These are phyloP conservation scores for Proisotoma minuta DNA, from an alignment of 2,888 invertebrate species.

Conservation along the genomic window DNA sequence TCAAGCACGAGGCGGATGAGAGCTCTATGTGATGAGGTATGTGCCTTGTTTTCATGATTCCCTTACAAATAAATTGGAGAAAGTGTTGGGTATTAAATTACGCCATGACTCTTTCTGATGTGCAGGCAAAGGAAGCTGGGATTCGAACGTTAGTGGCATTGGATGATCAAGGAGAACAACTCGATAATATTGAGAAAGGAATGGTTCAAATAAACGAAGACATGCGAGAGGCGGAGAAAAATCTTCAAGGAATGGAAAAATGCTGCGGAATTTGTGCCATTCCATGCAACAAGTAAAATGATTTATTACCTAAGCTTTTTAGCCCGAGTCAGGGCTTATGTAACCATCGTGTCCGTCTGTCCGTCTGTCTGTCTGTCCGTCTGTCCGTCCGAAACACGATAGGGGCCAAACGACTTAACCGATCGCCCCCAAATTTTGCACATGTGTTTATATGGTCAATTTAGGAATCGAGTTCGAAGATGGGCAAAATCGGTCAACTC, in stretches of 20 bases:
- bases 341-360: too few relatives aligned
- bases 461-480: too few relatives aligned
- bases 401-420: not conserved
- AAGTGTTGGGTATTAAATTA: not conserved
- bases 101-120: constrained; percentile 29
- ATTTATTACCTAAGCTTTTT: not conserved
- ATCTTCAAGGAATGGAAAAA: constrained; percentile 99
- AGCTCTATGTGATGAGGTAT: constrained; percentile 87
- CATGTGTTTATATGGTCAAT: too few relatives aligned
- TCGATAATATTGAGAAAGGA: constrained; percentile 99
- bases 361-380: not conserved
- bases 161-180: constrained; percentile 99
- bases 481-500: too few relatives aligned
- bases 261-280: constrained; percentile 98
- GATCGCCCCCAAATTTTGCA: too few relatives aligned
- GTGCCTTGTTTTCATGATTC: constrained; percentile 49
- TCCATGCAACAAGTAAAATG: constrained; percentile 89
- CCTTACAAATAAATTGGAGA: not conserved
- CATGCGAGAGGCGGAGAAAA: constrained; percentile 99
- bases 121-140: constrained; percentile 99
- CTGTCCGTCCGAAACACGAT: not conserved
- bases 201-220: constrained; percentile 99
- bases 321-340: too few relatives aligned
- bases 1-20: constrained; percentile 90
- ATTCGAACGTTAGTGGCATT: constrained; percentile 99